A percentile compares a stretch with the other conserved stretches of the same genome.
These are phyloP conservation scores for Enteromius argenteus DNA, from an alignment of 2,797 vertebrate genomes.

Conservation along the genomic window DNA sequence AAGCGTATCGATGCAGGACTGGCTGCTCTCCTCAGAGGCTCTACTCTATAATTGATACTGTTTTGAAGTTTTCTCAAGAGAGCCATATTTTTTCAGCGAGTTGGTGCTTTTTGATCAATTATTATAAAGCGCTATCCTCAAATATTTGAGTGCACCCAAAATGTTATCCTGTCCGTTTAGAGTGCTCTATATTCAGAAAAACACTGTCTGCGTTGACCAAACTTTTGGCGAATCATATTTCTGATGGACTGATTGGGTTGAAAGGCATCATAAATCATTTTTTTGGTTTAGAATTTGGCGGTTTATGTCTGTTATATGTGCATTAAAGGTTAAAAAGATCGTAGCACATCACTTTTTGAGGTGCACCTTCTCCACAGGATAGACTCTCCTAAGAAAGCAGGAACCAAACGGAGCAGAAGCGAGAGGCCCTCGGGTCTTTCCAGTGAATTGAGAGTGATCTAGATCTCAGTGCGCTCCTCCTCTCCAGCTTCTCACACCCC, in stretches of 20 bases:
- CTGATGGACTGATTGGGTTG: background rate
- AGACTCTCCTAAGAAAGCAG: constrained; percentile 8
- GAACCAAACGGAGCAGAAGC: background rate
- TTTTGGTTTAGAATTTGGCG: background rate
- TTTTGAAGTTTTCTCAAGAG: constrained; percentile 75
- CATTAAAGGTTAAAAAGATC: constrained; percentile 2
- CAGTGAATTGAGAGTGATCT: constrained; percentile 62
- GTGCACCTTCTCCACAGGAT: background rate
- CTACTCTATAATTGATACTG: constrained; percentile 81
- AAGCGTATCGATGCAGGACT: constrained; percentile 80
- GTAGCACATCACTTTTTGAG: constrained; percentile 5
- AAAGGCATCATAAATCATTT: background rate
- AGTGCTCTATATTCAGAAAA: constrained; percentile 18
- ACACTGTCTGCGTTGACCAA: background rate
- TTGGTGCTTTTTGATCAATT: constrained; percentile 77
- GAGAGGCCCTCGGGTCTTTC: constrained; percentile 65
- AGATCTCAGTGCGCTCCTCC: constrained; percentile 67
- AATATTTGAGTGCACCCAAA: constrained; percentile 65
- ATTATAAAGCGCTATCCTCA: constrained; percentile 72
- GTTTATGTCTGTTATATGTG: background rate
- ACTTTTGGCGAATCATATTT: background rate
- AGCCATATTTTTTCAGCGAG: constrained; percentile 69
- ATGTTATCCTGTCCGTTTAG: constrained; percentile 54
- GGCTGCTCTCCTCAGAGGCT: constrained; percentile 72
- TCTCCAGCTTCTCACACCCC: constrained; percentile 56